phyloP scores from a whole-genome alignment of 2,797 vertebrate genomes.

The Mus spretus region DNA sequence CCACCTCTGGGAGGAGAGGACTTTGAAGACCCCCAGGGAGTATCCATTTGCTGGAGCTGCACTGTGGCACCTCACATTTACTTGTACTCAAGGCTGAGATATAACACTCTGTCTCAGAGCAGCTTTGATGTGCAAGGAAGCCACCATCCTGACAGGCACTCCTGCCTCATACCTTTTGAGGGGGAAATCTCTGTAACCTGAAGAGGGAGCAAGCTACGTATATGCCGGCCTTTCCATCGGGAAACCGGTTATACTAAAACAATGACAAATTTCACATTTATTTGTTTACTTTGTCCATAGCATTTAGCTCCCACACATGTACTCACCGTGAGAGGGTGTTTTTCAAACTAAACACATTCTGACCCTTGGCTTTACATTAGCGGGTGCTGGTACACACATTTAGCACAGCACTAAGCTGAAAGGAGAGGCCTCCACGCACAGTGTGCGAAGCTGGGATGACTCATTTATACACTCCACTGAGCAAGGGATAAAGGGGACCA shows the following conservation, averaged over 20 bases:
- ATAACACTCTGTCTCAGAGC: background rate
- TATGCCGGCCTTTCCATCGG: background rate
- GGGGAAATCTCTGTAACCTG: background rate
- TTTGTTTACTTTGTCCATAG: slow-evolving; percentile 48
- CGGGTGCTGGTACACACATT: slow-evolving; percentile 1
- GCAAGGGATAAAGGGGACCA: background rate
- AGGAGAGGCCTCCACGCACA: background rate
- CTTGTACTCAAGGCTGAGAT: background rate
- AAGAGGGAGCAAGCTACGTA: background rate
- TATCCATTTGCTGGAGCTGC: slow-evolving; percentile 40
- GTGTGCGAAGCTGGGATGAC: rapidly evolving
- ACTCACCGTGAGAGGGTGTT: slow-evolving; percentile 17
- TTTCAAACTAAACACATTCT: slow-evolving; percentile 52
- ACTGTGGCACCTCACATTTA: background rate
- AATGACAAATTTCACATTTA: slow-evolving; percentile 12
- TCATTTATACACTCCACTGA: rapidly evolving
- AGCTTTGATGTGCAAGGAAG: background rate
- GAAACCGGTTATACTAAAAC: background rate
- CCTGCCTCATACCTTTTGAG: background rate
- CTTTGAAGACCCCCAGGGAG: background rate
- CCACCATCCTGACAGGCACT: background rate
- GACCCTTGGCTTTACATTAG: slow-evolving; percentile 25
- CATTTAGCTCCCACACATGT: background rate
- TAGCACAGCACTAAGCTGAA: background rate
- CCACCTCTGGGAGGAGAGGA: background rate